These are phyloP conservation scores for Pristionchus mayeri DNA, from an alignment of 2,888 invertebrate genomes.

Conservation along the genomic window DNA sequence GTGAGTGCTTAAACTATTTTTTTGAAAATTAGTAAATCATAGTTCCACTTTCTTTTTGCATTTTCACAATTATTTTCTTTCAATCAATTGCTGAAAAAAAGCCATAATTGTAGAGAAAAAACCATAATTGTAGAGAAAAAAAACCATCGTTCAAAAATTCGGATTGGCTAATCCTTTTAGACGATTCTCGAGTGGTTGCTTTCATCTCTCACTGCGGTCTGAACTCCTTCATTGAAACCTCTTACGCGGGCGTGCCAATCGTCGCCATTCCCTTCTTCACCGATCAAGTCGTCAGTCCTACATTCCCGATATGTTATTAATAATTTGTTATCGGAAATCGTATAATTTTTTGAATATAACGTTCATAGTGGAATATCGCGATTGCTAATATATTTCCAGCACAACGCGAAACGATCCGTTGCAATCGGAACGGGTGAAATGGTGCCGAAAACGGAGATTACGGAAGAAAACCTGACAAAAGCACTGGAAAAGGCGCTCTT, in stretches of 20 bases:
- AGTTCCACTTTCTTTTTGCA: background rate
- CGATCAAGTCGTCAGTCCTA: slow-evolving; percentile 41
- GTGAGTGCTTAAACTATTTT: no score
- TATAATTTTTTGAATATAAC: background rate
- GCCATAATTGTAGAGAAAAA: background rate
- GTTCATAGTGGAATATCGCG: background rate
- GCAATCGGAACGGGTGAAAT: slow-evolving; percentile 54
- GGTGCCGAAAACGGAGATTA: slow-evolving; percentile 46
- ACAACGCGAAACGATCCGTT: slow-evolving; percentile 42
- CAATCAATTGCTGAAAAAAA: no score
- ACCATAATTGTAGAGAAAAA: no score
- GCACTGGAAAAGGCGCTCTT: background rate
- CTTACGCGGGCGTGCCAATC: slow-evolving; percentile 33
- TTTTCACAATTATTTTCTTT: background rate
- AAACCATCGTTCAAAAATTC: no score
- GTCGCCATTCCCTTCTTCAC: slow-evolving; percentile 31
- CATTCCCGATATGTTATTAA: no score
- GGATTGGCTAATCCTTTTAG: no score
- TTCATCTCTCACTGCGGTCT: slow-evolving; percentile 44
- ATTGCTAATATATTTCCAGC: slow-evolving; percentile 6
- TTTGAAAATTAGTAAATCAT: no score
- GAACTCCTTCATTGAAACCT: slow-evolving; percentile 39
- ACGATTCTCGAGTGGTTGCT: slow-evolving; percentile 30
- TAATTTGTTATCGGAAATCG: background rate
- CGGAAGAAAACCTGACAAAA: background rate